Base-by-base conservation (phyloP, 1,140 invertebrate species). In the Aradophagus sp. region DNA sequence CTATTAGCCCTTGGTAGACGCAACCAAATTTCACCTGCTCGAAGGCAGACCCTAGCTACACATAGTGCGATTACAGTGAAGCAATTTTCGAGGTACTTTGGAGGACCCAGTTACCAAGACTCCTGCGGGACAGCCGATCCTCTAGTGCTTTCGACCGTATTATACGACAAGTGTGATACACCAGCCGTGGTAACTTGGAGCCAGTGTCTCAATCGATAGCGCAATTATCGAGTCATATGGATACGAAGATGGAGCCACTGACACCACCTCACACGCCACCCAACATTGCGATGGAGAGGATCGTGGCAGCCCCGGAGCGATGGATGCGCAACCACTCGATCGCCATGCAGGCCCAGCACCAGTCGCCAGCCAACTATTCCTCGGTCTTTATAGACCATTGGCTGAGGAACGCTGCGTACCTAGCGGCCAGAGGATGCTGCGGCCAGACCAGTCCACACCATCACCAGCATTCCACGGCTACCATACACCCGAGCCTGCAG, bases 261-360 rank as follows among this genome's bases (percentile, higher is more conserved):
- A 93, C 91, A 35, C 91, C 91, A 13, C 91, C 91, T 3, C 89
- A 90, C 34, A 92, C 91, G 44, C 91, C 91, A 26, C 91, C 91
- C n/a, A 55, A 48, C 14, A 15, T 32, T 2, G 55, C 11, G 0
- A 8, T 90, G 90, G 80, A 20, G 41, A 34, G 48, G 70, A 41
- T 74, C 55, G 84, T 80, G 82, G 83, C 80, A 45, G 81, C 66
- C 0, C 77, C 81, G 79, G 52, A 80, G 77, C 26, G 80, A 1
- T 73, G 73, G 58, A 52, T 73, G 4, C 38, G 71, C 1, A 58
- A 42, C 26, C 77, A 74, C 5, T 75, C 73, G 2, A 52, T 63
- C 0, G 56, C 50, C 0, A 47, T 73, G 48, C 10, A 53, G 0
- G 44, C 68, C 2, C 69, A 73, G 15, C 76, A 76, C 10, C 76